Conservation (phyloP, 2,888 invertebrate genomes). For the Cantharis lateralis region DNA sequence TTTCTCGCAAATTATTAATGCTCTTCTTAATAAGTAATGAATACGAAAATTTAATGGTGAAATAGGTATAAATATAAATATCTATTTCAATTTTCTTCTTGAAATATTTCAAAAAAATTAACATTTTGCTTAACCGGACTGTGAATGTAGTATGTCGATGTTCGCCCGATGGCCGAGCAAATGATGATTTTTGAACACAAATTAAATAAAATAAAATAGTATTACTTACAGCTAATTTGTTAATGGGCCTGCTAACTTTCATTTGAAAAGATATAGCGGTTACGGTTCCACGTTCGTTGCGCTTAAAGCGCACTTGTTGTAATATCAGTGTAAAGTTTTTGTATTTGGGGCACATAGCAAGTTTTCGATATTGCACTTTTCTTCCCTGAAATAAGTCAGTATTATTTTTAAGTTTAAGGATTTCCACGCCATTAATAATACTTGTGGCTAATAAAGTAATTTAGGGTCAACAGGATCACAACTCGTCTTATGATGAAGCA, state of each 20-base stretch:
- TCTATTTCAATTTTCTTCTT: background rate
- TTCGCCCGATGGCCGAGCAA: too few species aligned
- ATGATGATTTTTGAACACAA: background rate
- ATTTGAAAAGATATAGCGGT: conserved; percentile 14
- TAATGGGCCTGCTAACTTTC: conserved; percentile 6
- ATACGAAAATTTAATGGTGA: background rate
- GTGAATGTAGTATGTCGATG: too few species aligned
- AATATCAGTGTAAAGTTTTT: conserved; percentile 33
- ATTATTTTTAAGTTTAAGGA: conserved; percentile 44
- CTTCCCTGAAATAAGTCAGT: conserved; percentile 43
- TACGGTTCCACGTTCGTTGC: conserved; percentile 24
- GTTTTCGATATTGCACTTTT: conserved; percentile 37
- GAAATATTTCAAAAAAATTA: too few species aligned
- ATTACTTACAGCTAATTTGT: conserved; percentile 8
- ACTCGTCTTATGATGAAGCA: conserved; percentile 15
- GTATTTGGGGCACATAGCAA: conserved; percentile 40
- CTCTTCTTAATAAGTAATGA: background rate
- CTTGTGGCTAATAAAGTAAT: conserved; percentile 44
- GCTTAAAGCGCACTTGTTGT: conserved; percentile 30
- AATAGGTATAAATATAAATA: background rate
- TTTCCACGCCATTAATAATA: conserved; percentile 48
- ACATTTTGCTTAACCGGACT: too few species aligned
- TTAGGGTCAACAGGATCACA: conserved; percentile 38
- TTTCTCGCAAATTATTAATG: background rate
- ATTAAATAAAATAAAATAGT: background rate